Evolutionary conservation across 2,888 invertebrate species (phyloP), one percentile per base, ranked within the genome.

Genomic region (Saturnia japonica): DNA sequence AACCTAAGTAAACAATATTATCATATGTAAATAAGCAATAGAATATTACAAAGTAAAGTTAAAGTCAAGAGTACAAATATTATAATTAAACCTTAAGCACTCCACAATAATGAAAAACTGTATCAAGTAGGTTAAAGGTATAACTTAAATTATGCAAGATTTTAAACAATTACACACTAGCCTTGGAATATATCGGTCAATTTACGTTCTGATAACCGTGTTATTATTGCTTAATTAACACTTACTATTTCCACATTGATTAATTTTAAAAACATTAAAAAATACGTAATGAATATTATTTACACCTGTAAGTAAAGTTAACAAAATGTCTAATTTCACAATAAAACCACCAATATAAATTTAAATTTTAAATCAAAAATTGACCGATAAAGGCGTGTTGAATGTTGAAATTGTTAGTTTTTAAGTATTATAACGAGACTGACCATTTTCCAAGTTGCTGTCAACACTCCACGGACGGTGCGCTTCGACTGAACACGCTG

Each of bases 401-500:
- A 0, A 62, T 64, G 40, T 22, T n/a, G 34, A 9, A 64, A 40
- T n/a, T 40, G 14, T 28, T 40, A 22, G 8, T n/a, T n/a, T n/a
- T 40, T 40, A n/a, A 25, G 4, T 57, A 22, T 25, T 25, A 57
- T 11, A 84, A 80, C 77, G 76, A 75, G 80, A 93, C 93, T 93
- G 89, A 93, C 93, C 93, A 93, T 93, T 82, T 88, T 73, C 72
- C 66, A 73, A 75, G 75, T 77, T 80, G 83, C 80, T 80, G 83
- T 82, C 85, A 82, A 83, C 81, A 81, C 81, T 79, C 80, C 82
- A 82, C 79, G 75, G 80, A 79, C 80, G 83, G 85, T 86, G 84
- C 83, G 83, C 85, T 78, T 84, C 85, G 84, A 93, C 92, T 93
- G 92, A 90, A 83, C 88, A 83, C 82, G 85, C 78, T 76, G 75